A percentile compares a stretch with the other conserved stretches of the same genome.
These are phyloP conservation scores for Cephalopterus ornatus DNA, from an alignment of 2,113 vertebrate species.

Conservation along the genomic window DNA sequence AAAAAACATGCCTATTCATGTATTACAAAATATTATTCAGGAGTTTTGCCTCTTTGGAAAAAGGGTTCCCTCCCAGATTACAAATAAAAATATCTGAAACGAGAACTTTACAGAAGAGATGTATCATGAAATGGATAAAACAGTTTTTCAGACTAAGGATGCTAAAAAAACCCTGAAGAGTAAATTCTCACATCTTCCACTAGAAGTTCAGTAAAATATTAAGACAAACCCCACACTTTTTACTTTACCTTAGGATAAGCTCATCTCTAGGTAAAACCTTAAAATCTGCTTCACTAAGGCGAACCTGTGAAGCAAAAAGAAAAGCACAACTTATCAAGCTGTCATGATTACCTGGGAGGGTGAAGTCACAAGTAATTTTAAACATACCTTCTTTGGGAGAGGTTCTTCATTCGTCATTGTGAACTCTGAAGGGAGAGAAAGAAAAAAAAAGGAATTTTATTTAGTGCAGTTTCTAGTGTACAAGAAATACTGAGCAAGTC, in stretches of 20 bases:
- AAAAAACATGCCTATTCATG: background rate
- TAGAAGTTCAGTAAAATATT: background rate
- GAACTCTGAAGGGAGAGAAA: conserved; percentile 69
- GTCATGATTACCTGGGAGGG: background rate
- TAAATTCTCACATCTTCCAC: background rate
- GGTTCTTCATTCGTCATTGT: conserved; percentile 99
- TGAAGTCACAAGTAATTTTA: background rate
- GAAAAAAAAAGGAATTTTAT: background rate
- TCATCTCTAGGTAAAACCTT: conserved; percentile 96
- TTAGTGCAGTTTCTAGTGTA: background rate
- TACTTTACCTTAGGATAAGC: conserved; percentile 87
- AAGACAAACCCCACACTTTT: background rate
- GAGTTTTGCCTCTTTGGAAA: background rate
- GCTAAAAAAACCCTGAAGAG: background rate
- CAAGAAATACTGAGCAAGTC: background rate
- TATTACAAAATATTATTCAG: background rate
- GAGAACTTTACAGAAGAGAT: background rate
- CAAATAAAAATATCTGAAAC: background rate
- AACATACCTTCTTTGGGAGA: conserved; percentile 94
- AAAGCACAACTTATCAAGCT: background rate
- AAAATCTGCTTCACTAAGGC: conserved; percentile 97
- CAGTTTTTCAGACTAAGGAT: background rate
- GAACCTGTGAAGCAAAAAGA: conserved; percentile 80
- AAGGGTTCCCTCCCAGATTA: background rate
- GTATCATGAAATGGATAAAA: background rate